These are phyloP conservation scores for Drosophila ohnishii DNA, from an alignment of 1,140 invertebrate genomes.

Conservation along the genomic window DNA sequence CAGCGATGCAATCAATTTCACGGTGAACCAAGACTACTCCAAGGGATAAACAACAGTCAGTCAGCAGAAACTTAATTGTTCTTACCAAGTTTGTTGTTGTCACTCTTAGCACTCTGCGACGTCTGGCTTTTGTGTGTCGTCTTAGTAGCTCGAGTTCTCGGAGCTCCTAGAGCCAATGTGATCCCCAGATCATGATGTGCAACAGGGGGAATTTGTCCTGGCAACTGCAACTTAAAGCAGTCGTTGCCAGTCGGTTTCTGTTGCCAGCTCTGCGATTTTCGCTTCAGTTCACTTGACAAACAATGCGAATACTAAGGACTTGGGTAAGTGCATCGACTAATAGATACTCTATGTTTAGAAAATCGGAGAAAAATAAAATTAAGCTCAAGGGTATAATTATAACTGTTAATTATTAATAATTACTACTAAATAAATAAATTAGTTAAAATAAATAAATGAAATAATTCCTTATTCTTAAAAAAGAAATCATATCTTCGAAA, in stretches of 20 bases:
- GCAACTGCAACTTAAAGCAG: conserved; percentile 28
- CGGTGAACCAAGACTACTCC: conserved; percentile 31
- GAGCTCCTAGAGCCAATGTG: neutral
- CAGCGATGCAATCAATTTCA: conserved; percentile 73
- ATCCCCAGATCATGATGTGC: conserved; percentile 34
- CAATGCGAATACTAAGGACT: neutral
- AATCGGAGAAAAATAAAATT: no score
- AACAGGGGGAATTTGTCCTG: conserved; percentile 47
- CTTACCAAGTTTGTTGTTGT: conserved; percentile 42
- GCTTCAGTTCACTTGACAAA: conserved; percentile 33
- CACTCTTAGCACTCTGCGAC: conserved; percentile 23
- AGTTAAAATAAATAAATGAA: no score
- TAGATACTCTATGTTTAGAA: neutral
- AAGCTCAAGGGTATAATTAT: no score
- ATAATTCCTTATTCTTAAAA: neutral
- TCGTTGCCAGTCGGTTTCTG: conserved; percentile 7
- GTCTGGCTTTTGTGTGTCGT: conserved; percentile 10
- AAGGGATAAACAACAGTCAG: conserved; percentile 37
- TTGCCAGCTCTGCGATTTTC: conserved; percentile 8
- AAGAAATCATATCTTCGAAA: no score
- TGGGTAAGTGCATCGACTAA: neutral
- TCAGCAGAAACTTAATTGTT: conserved; percentile 68
- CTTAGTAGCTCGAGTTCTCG: conserved; percentile 7
- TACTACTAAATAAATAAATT: no score
- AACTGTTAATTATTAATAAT: no score